phyloP scores from a whole-genome alignment of 2,113 vertebrate genomes.

The Leucoraja erinaceus region DNA sequence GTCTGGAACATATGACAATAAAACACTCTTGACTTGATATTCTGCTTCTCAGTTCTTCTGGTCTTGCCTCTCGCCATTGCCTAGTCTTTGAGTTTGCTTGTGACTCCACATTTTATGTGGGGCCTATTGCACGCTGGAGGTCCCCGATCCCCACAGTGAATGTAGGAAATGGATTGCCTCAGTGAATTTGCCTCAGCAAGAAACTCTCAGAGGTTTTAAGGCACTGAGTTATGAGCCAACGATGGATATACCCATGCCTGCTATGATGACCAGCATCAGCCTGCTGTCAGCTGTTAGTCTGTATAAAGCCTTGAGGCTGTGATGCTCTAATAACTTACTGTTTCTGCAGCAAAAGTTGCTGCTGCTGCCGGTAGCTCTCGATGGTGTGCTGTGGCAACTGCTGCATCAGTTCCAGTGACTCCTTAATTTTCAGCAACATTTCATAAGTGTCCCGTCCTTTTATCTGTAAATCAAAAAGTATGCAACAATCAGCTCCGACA shows the following conservation, averaged over 20 bases:
- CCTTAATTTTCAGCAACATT: constrained; percentile 96
- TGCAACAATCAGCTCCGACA: background rate
- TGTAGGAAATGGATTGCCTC: background rate
- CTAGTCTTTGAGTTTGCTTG: background rate
- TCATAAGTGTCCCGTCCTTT: constrained; percentile 95
- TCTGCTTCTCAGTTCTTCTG: too few species aligned
- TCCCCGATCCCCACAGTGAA: background rate
- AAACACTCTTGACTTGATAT: too few species aligned
- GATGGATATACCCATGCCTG: background rate
- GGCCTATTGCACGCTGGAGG: background rate
- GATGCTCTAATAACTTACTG: constrained; percentile 72
- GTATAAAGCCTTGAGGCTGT: background rate
- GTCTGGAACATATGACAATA: too few species aligned
- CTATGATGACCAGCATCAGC: too few species aligned
- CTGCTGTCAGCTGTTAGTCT: background rate
- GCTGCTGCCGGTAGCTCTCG: constrained; percentile 92
- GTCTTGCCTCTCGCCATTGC: background rate
- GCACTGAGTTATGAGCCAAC: background rate
- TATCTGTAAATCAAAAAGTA: constrained; percentile 62
- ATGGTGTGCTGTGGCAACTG: constrained; percentile 95
- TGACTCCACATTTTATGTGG: background rate
- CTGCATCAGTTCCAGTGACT: constrained; percentile 97
- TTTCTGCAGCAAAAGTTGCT: constrained; percentile 94
- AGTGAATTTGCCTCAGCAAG: background rate
- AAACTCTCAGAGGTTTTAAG: background rate